Evolutionary conservation across 2,113 vertebrate species (phyloP).

Genomic region (Rhegmatorhina hoffmannsi): DNA sequence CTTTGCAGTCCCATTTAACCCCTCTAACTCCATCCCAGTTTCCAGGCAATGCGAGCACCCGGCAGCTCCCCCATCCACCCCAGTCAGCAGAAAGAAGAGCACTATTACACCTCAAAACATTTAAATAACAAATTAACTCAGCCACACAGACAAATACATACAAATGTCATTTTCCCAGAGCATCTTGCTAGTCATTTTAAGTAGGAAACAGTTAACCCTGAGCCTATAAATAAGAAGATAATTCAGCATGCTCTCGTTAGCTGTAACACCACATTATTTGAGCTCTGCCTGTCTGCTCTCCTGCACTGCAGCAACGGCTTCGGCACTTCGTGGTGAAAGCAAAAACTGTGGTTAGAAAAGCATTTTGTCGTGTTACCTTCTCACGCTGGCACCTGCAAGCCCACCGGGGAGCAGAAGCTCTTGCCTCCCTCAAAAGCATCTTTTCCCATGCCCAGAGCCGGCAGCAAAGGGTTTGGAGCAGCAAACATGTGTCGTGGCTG

Average conservation of each 20-base stretch:
- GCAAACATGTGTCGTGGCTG: background rate
- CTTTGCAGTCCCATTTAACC: slow-evolving; percentile 10
- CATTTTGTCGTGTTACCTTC: background rate
- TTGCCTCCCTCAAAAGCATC: background rate
- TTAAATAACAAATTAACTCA: slow-evolving; percentile 5
- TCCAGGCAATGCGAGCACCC: background rate
- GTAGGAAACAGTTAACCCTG: background rate
- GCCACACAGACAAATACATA: background rate
- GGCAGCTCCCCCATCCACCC: background rate
- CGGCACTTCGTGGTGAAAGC: background rate
- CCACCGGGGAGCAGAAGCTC: background rate
- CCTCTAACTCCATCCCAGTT: background rate
- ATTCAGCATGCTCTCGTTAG: slow-evolving; percentile 46
- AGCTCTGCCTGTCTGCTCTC: slow-evolving; percentile 33
- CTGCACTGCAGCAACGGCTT: slow-evolving; percentile 74
- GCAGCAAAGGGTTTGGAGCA: background rate
- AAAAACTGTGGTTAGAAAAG: slow-evolving; percentile 11
- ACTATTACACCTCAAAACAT: background rate
- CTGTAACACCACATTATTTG: background rate
- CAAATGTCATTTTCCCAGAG: background rate
- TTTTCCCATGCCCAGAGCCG: background rate
- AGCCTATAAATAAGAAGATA: slow-evolving; percentile 3
- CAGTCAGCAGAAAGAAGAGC: background rate
- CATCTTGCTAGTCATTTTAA: background rate
- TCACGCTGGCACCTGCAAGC: background rate